Evolutionary conservation across 2,797 vertebrate species (phyloP).

Genomic region (Enteromius afrohamiltoni): DNA sequence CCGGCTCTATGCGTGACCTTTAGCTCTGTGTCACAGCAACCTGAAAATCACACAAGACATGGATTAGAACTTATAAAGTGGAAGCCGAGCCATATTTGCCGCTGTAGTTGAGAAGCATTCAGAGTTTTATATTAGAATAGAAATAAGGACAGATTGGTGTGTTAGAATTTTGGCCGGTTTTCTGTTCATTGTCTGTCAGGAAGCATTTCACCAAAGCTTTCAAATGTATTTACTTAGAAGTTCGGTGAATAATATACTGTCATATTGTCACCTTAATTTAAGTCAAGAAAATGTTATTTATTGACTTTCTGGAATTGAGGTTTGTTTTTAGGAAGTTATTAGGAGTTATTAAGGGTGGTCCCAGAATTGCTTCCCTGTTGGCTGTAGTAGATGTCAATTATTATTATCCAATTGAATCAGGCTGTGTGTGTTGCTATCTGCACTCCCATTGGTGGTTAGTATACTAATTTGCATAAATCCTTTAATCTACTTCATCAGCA

Average conservation of each 20-base stretch:
- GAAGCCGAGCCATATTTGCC: not conserved
- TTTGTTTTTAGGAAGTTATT: not conserved
- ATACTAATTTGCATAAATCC: not conserved
- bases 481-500: not conserved
- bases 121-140: not conserved
- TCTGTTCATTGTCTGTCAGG: not conserved
- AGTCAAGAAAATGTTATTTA: not conserved
- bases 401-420: not conserved
- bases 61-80: not conserved
- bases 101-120: not conserved
- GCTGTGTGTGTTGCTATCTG: not conserved
- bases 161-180: not conserved
- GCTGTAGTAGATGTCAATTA: not conserved
- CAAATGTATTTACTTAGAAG: not conserved
- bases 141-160: not conserved
- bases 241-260: not conserved
- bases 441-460: not conserved
- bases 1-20: slow-evolving; percentile 33
- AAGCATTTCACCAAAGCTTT: not conserved
- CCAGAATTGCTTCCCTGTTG: not conserved
- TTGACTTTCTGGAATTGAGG: not conserved
- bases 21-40: slow-evolving; percentile 35
- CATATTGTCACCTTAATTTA: not conserved
- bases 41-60: slow-evolving; percentile 33
- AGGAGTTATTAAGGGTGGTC: not conserved